Base-by-base conservation (phyloP, 2,888 invertebrate genomes). In the Druceiella hillmani region DNA sequence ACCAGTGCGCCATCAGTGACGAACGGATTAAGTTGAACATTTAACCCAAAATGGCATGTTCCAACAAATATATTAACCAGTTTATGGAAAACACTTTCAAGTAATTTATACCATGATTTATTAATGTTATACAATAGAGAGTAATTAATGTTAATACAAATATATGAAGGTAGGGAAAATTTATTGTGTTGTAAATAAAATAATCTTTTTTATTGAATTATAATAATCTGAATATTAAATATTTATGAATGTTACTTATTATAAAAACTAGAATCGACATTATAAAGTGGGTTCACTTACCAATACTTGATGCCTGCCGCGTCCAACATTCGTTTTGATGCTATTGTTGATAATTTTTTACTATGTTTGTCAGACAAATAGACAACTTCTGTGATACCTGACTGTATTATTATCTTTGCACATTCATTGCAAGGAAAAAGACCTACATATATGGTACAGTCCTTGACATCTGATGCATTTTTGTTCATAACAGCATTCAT, bases 381-480 rank as follows among this genome's bases (percentile, higher is more conserved):
- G 7, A 84, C 61, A 2, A 92, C 76, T 55, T 82, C 78, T 33
- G 64, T 78, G 17, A 97, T 90, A 1, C 94, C 89, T 1, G 92
- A 83, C 57, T 99, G 98, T 50, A 98, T 92, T 17, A 99, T 91
- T 17, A 95, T 71, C 63, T 99, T 99, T 0, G 97, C 90, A 67
- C 98, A 99, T 62, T 97, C 95, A 57, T 97, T 95, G 61, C 98
- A 99, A 0, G 98, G 98, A 61, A 97, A 98, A 11, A 94, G 64
- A 0, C 83, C 86, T 0, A 93, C 89, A 57, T 92, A 99, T 0
- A 99, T 79, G 0, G 78, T 78, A 55, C 92, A 91, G 46, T 81
- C 78, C 49, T 78, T 79, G 1, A 94, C 73, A 64, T 86, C 81
- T 0, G 79, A 73, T 0, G 78, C 74, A 58, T 91, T 93, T 59